phyloP scores from a whole-genome alignment of 2,797 vertebrate genomes.

The Gambusia yucatana region DNA sequence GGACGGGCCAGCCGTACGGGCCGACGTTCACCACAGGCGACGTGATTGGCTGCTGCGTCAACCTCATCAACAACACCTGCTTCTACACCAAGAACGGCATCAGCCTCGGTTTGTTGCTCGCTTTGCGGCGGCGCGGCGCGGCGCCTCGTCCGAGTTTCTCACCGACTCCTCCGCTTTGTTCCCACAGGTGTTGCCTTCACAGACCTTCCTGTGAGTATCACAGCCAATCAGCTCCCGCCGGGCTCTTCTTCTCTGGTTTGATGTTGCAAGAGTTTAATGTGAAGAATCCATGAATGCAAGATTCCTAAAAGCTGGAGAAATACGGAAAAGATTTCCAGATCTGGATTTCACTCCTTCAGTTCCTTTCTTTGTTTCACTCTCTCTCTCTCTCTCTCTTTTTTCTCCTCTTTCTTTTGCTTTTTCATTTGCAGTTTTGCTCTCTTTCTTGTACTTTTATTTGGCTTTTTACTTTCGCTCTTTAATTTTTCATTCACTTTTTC shows the following conservation, averaged over 20 bases:
- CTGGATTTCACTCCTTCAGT: not conserved
- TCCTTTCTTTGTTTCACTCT: not conserved
- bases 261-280: not conserved
- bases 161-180: slow-evolving; percentile 13
- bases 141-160: not conserved
- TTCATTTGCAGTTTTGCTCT: too few species aligned
- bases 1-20: slow-evolving; percentile 97
- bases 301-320: too few species aligned
- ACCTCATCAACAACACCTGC: slow-evolving; percentile 99
- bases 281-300: not conserved
- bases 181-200: slow-evolving; percentile 94
- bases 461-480: too few species aligned
- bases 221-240: too few species aligned
- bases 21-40: slow-evolving; percentile 98
- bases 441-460: too few species aligned
- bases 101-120: slow-evolving; percentile 86
- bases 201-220: slow-evolving; percentile 95
- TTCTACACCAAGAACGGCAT: slow-evolving; percentile 99
- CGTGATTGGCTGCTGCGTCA: slow-evolving; percentile 99
- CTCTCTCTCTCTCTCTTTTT: not conserved
- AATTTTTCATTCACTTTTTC: too few species aligned
- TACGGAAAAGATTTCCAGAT: too few species aligned
- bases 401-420: too few species aligned
- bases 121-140: too few species aligned
- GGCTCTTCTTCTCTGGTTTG: not conserved